Evolutionary conservation across 2,113 vertebrate species (phyloP), one percentile per base, ranked within the genome.

Genomic region (Poecile atricapillus): DNA sequence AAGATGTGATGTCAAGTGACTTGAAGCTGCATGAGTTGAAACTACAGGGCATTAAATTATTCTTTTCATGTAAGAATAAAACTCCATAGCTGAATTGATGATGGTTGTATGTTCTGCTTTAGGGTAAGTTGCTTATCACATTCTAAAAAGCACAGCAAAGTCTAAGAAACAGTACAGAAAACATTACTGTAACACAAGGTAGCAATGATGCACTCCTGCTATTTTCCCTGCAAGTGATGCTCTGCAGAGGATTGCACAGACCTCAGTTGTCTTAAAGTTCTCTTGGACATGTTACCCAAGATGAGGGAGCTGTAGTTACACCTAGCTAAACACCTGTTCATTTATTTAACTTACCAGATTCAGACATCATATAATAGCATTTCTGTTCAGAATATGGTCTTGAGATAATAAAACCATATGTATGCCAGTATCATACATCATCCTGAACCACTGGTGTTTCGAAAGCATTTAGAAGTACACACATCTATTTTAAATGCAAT

Each of bases 401-500:
- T 94, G 64, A 89, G 92, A 91, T 46, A 91, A 80, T 55, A 91
- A 73, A 43, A 43, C 13, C 28, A 83, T 94, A 90, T 90, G 88
- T 92, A 84, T 90, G 30, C 59, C 5, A 49, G 15, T 28, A 27
- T 46, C 8, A 27, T 43, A n/a, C 53, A 77, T 37, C 59, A 92
- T 68, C 12, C 53, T 49, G 44, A 71, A 73, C 37, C 9, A 50
- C 15, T 23, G 5, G 5, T 83, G 24, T 52, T 89, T 94, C 62
- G 25, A 83, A 89, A 81, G 58, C 1, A 37, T 76, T 87, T 82
- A 50, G 12, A 35, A 41, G 20, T 85, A 49, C 33, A 75, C 9
- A 4, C 5, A 44, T 53, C 10, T 64, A 44, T 59, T 79, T 83
- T 59, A 96, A 68, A 74, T 46, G 33, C 25, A 63, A 64, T 46